Evolutionary conservation across 2,113 vertebrate genomes (phyloP), one percentile per base, ranked within the genome.

Genomic region (Anoplopoma fimbria): DNA sequence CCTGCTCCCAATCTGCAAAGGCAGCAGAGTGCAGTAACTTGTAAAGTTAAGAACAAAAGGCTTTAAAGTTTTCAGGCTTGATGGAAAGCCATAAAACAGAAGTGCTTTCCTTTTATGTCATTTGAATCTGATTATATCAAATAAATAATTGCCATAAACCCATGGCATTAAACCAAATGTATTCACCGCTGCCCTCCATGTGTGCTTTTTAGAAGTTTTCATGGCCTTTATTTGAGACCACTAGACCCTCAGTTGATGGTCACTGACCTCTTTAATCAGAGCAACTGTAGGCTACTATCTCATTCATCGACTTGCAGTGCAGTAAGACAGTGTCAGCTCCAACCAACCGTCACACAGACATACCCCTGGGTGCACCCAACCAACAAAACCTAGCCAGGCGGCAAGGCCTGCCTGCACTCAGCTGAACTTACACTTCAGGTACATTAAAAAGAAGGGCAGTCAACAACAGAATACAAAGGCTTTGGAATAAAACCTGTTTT

Each of bases 221-320:
- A 36, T 23, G 42, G 34, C 33, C 31, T 51, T 49, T 40, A 23
- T 75, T 79, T 38, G 40, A 82, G 47, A 58, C 8, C 31, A 13
- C 4, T 4, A 53, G 63, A 42, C 8, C 64, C 29, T 68, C 27
- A 9, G n/a, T 23, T n/a, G 75, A 87, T 85, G 69, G 74, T 68
- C 83, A 78, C 73, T 88, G 87, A 87, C 71, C 87, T 87, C 69
- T 79, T 83, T 83, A 75, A 79, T 87, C 68, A 75, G 77, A 81
- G 51, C 75, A 63, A 79, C 68, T 73, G 12, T 6, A 29, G 55
- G 55, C 77, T 83, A 81, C 57, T 49, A 45, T 68, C 74, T 75
- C 71, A 81, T 87, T 85, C 79, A 82, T 70, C 72, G 70, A 85
- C 47, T 72, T 84, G 51, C 15, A 6, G 42, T 49, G 33, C 38